These are phyloP conservation scores for Labia minor DNA, from an alignment of 2,888 invertebrate species.

Conservation along the genomic window DNA sequence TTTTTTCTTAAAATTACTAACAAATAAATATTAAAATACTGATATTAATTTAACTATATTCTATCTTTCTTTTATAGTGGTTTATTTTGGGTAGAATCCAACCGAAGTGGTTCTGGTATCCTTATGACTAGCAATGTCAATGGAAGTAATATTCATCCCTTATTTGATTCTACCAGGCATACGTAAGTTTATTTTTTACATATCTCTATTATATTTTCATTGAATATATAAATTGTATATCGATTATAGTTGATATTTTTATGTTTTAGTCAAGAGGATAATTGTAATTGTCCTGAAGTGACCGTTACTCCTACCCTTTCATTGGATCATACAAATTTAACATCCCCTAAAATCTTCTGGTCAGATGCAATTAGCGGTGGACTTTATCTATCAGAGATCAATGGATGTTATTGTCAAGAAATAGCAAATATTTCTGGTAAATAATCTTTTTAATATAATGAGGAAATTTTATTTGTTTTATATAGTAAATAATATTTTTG, in stretches of 20 bases:
- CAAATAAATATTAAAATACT: neutral
- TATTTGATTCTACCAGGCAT: conserved; percentile 39
- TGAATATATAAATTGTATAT: too few relatives aligned
- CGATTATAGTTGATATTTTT: neutral
- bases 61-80: conserved; percentile 41
- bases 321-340: conserved; percentile 52
- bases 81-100: conserved; percentile 65
- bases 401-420: conserved; percentile 53
- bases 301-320: conserved; percentile 53
- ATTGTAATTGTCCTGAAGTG: conserved; percentile 56
- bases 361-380: conserved; percentile 38
- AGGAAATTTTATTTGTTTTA: neutral
- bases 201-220: neutral
- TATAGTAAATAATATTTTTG: neutral
- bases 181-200: conserved; percentile 15
- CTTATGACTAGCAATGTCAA: conserved; percentile 52
- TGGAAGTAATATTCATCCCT: conserved; percentile 45
- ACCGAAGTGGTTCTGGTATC: conserved; percentile 45
- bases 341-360: conserved; percentile 50
- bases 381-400: conserved; percentile 42
- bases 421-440: conserved; percentile 38
- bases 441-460: neutral
- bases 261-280: conserved; percentile 25
- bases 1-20: neutral
- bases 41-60: neutral